phyloP scores from a whole-genome alignment of 2,113 vertebrate species.

The Eidolon helvum region DNA sequence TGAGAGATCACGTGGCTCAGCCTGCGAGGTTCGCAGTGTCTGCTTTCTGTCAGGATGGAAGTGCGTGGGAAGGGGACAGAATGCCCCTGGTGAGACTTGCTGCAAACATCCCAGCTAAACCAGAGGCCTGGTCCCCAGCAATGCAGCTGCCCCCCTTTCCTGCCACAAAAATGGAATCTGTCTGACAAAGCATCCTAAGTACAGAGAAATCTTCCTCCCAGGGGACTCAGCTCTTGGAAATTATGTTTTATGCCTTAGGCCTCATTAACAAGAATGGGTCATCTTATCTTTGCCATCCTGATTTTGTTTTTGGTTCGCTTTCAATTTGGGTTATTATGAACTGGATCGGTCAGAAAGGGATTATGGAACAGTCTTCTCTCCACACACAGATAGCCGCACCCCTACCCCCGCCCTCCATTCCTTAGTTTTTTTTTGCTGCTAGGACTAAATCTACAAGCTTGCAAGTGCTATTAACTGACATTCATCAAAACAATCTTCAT shows the following conservation, averaged over 20 bases:
- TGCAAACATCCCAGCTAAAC: not conserved
- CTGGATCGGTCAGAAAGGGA: not conserved
- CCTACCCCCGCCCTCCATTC: not conserved
- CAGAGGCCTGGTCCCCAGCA: constrained; percentile 33
- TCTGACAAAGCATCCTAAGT: constrained; percentile 22
- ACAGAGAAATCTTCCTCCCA: constrained; percentile 30
- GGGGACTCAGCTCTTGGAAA: constrained; percentile 42
- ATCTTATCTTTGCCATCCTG: constrained; percentile 35
- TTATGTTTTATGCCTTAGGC: constrained; percentile 45
- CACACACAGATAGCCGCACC: not conserved
- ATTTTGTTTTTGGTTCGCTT: constrained; percentile 61
- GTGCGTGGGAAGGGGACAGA: accelerated
- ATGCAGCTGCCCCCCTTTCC: constrained; percentile 37
- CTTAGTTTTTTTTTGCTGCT: not conserved
- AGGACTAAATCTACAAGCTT: not conserved
- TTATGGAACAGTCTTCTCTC: not conserved
- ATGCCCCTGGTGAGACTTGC: constrained; percentile 38
- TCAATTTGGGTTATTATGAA: constrained; percentile 36
- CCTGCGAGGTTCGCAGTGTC: not conserved
- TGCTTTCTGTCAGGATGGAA: not conserved
- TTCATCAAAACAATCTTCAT: constrained; percentile 63
- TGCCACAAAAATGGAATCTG: constrained; percentile 30
- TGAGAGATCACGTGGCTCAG: not conserved
- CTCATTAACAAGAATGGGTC: constrained; percentile 67
- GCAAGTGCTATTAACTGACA: constrained; percentile 1